Conservation (phyloP, 2,888 invertebrate species). For the Cantharis lateralis region DNA sequence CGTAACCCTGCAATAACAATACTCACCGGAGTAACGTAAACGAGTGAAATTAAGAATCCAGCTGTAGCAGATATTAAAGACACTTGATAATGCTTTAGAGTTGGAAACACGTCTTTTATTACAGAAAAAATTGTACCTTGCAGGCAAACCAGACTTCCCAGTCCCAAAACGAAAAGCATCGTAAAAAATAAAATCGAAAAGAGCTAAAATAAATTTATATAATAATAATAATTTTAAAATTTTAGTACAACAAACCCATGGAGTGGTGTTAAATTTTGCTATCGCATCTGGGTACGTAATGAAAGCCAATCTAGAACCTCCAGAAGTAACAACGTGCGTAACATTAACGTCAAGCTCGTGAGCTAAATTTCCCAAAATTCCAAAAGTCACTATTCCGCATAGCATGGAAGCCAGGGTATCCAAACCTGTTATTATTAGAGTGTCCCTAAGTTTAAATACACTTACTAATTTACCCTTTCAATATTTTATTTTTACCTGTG, state of each 20-base stretch:
- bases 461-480: not conserved
- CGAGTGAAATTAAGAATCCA: conserved; percentile 68
- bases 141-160: conserved; percentile 76
- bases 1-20: too few species aligned
- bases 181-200: conserved; percentile 80
- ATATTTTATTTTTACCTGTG: conserved; percentile 60
- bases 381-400: conserved; percentile 82
- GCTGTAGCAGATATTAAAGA: conserved; percentile 59
- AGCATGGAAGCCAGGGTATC: conserved; percentile 82
- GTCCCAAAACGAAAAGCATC: conserved; percentile 78
- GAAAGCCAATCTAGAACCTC: conserved; percentile 80
- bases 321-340: conserved; percentile 66
- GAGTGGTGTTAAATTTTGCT: conserved; percentile 70
- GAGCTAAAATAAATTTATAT: conserved; percentile 56
- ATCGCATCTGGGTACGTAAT: conserved; percentile 85
- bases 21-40: conserved; percentile 77
- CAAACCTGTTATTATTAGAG: conserved; percentile 77
- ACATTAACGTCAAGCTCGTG: conserved; percentile 67
- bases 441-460: conserved; percentile 60
- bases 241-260: conserved; percentile 66
- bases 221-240: not conserved
- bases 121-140: conserved; percentile 72
- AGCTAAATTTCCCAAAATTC: conserved; percentile 80
- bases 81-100: conserved; percentile 63
- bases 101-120: conserved; percentile 69